Percentiles rank a stretch among this genome's conserved stretches.
phyloP scores from a whole-genome alignment of 2,797 vertebrate species.

The Falco naumanni region DNA sequence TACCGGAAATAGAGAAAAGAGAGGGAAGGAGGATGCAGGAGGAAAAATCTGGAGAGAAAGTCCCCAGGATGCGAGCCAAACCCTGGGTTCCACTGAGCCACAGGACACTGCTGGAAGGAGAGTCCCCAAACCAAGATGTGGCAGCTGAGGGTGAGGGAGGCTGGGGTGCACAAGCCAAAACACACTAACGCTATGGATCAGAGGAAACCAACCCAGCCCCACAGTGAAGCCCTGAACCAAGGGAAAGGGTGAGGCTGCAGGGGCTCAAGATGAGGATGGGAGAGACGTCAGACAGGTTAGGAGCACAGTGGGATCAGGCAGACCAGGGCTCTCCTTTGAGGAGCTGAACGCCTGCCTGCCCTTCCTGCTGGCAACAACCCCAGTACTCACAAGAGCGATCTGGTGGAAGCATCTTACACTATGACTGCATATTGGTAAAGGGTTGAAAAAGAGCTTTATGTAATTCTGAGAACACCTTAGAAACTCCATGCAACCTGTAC shows the following conservation, averaged over 20 bases:
- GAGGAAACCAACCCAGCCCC: not conserved
- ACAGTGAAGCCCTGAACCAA: not conserved
- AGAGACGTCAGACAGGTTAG: not conserved
- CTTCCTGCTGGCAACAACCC: not conserved
- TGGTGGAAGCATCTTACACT: not conserved
- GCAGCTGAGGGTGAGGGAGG: not conserved
- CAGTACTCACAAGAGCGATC: not conserved
- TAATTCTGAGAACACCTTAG: not conserved
- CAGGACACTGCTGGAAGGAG: not conserved
- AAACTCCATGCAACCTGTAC: accelerated
- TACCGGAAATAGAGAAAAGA: not conserved
- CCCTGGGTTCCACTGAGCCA: accelerated
- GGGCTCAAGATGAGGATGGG: not conserved
- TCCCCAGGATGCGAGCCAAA: not conserved
- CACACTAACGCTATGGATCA: not conserved
- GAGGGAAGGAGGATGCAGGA: not conserved
- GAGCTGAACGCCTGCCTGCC: not conserved
- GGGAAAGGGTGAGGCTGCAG: not conserved
- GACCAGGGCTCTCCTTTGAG: not conserved
- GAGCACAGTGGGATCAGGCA: not conserved
- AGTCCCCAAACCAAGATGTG: not conserved
- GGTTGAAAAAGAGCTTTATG: not conserved
- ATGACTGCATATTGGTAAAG: not conserved
- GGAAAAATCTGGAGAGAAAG: not conserved
- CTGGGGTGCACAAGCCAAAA: not conserved